A percentile compares a stretch with the other conserved stretches of the same genome.
Evolutionary conservation across 2,888 invertebrate genomes (phyloP).

Genomic region (Catocala fraxini): DNA sequence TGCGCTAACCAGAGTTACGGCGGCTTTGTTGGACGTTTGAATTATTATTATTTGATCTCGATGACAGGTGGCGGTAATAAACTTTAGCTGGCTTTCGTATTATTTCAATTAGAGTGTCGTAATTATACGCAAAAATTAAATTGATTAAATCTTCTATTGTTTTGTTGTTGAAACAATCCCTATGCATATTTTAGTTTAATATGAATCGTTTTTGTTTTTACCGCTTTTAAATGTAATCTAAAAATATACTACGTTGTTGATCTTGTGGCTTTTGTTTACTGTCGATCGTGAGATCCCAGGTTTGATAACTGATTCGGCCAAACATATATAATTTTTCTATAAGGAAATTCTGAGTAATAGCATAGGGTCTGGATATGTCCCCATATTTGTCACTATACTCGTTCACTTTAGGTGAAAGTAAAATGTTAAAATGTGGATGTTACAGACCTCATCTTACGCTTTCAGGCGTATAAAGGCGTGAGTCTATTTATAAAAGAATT

Average conservation of each 20-base stretch:
- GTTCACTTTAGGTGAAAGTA: no score
- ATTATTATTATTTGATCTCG: conserved; percentile 8
- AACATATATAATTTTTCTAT: no score
- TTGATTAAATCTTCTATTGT: conserved; percentile 1
- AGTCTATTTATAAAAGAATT: no score
- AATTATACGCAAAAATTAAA: neutral
- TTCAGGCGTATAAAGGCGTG: no score
- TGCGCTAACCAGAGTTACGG: neutral
- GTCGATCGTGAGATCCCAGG: no score
- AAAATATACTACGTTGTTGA: no score
- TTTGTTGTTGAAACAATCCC: neutral
- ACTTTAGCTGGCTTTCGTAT: conserved; percentile 1
- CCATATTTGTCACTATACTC: no score
- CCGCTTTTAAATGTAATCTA: conserved; percentile 3
- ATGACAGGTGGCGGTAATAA: conserved; percentile 4
- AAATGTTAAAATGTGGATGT: no score
- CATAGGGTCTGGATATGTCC: no score
- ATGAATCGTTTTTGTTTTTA: neutral
- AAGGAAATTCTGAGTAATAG: no score
- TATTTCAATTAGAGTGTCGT: conserved; percentile 1
- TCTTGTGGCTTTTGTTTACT: no score
- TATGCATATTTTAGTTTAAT: neutral
- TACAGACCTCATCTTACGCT: neutral
- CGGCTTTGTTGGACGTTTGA: conserved; percentile 1
- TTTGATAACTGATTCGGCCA: no score